These are phyloP conservation scores for Temnothorax nylanderi DNA, from an alignment of 1,140 invertebrate genomes.

Conservation along the genomic window DNA sequence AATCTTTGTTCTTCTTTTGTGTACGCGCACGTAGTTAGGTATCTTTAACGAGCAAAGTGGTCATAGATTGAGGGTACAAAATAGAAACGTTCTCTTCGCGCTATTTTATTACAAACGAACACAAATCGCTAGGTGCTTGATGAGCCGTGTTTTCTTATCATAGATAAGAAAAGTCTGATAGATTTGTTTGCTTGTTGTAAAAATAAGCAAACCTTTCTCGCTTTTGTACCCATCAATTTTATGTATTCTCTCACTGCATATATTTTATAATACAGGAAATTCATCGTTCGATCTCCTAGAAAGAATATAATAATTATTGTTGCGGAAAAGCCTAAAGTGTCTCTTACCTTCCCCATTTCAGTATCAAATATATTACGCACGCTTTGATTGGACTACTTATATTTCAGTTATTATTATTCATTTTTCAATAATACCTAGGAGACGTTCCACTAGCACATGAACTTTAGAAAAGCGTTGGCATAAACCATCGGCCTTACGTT, in stretches of 20 bases:
- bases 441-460: conserved; percentile 86
- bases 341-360: conserved; percentile 72
- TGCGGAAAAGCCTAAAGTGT: conserved; percentile 71
- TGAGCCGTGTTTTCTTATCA: conserved; percentile 45
- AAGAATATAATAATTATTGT: conserved; percentile 75
- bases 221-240: conserved; percentile 74
- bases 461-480: conserved; percentile 91
- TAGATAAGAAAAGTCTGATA: conserved; percentile 58
- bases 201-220: conserved; percentile 68
- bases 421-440: conserved; percentile 69
- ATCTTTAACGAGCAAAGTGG: conserved; percentile 73
- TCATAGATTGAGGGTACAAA: conserved; percentile 72
- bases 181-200: conserved; percentile 40
- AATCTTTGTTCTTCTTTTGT: conserved; percentile 34
- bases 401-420: conserved; percentile 75
- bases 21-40: not conserved
- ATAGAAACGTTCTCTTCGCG: conserved; percentile 66
- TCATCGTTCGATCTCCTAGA: conserved; percentile 64
- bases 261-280: conserved; percentile 71
- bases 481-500: conserved; percentile 98
- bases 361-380: conserved; percentile 81
- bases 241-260: conserved; percentile 60
- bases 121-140: conserved; percentile 55
- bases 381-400: conserved; percentile 82
- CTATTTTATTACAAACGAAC: conserved; percentile 55